Evolutionary conservation across 2,113 vertebrate species (phyloP), one percentile per base, ranked within the genome.

Genomic region (Sakesphorus luctuosus): DNA sequence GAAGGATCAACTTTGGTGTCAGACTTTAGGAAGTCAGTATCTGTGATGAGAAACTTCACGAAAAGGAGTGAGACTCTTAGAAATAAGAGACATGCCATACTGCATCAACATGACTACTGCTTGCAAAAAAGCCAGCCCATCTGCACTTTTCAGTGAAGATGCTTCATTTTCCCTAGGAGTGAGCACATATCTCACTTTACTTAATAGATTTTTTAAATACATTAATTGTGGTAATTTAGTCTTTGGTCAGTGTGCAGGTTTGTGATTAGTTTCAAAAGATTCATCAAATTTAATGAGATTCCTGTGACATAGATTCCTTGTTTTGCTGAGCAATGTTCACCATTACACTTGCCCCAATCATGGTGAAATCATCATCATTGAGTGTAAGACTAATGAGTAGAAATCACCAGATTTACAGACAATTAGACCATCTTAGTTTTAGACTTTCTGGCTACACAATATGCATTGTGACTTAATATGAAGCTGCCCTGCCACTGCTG

Each of bases 401-500:
- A 75, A 76, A 25, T 43, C 1, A 10, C 75, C 19, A 83, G 28
- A 83, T 83, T 73, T 83, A 71, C 29, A 74, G 50, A 58, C n/a
- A 58, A n/a, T 36, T 50, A 72, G 24, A 83, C 36, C 18, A 35
- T 19, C 28, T 36, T 8, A 59, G 28, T 75, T 77, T 53, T 62
- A 75, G 52, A 16, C 15, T 58, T 83, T 68, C 35, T 26, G 20
- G 7, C 36, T 81, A 47, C 15, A 52, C 20, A 56, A 8, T 10
- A 29, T 35, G 13, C 21, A n/a, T 3, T 7, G 4, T 50, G 23
- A 71, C 11, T 61, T 52, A 55, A 47, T 19, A 53, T n/a, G 26
- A 84, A 68, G 61, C 11, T 0, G 0, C 10, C 11, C 18, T 15
- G 9, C 24, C 16, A 28, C 7, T 72, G 20, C 9, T 67, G 44